Percentiles rank a stretch among this genome's conserved stretches.
These are phyloP conservation scores for Seriola aureovittata DNA, from an alignment of 2,113 vertebrate species.

Conservation along the genomic window DNA sequence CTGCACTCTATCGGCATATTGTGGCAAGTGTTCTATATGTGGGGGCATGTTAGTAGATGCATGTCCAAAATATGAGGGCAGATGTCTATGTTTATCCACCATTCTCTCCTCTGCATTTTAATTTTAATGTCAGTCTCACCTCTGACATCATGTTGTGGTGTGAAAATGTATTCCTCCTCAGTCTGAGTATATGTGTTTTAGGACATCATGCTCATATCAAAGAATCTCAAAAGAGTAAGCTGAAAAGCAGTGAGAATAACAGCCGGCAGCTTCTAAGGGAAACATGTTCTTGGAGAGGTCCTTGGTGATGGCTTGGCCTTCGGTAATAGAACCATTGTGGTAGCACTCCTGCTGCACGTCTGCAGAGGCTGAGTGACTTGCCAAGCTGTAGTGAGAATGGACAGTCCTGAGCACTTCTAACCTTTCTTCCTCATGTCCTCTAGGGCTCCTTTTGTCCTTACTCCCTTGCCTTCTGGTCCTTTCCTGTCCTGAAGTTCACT, in stretches of 20 bases:
- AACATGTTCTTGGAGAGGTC: not conserved
- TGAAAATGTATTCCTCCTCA: not conserved
- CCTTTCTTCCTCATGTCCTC: constrained; percentile 26
- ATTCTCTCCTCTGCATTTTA: not conserved
- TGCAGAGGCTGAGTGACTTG: constrained; percentile 23
- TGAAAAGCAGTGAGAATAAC: not conserved
- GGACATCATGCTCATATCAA: not conserved
- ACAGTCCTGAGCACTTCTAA: not conserved
- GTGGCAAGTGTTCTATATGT: not conserved
- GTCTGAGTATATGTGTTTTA: not conserved
- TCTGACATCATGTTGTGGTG: not conserved
- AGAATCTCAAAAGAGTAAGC: not conserved
- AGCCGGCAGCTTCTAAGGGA: not conserved
- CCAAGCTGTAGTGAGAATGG: constrained; percentile 36
- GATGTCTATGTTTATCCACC: not conserved
- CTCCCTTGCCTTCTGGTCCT: constrained; percentile 12
- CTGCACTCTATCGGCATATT: not conserved
- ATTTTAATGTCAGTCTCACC: constrained; percentile 9
- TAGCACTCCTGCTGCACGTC: constrained; percentile 9
- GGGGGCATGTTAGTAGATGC: not conserved
- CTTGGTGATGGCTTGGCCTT: constrained; percentile 25
- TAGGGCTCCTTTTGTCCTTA: constrained; percentile 27
- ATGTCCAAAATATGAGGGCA: not conserved
- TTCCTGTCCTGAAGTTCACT: constrained; percentile 26
- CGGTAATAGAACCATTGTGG: constrained; percentile 10